Conservation (phyloP, 2,797 vertebrate genomes). For the Neostethus bicornis region DNA sequence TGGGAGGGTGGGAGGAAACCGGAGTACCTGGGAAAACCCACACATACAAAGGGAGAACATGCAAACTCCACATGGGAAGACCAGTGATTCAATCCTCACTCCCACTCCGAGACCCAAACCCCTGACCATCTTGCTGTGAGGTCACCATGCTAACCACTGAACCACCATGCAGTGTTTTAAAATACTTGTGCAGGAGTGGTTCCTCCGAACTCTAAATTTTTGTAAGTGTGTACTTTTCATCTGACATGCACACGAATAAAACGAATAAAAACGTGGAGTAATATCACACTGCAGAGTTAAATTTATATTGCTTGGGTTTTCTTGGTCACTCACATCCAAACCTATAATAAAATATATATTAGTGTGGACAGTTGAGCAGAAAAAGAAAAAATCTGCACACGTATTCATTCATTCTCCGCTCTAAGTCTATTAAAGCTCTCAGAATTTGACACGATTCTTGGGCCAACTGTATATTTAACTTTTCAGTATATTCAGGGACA, state of each 20-base stretch:
- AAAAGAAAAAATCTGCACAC: neutral
- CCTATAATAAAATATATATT: neutral
- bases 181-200: no score
- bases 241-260: neutral
- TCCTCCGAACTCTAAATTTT: no score
- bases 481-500: conserved; percentile 41
- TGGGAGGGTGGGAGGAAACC: no score
- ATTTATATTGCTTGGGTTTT: neutral
- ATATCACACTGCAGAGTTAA: neutral
- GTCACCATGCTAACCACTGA: no score
- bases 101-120: no score
- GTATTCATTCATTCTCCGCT: neutral
- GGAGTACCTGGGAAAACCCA: no score
- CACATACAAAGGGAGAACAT: no score
- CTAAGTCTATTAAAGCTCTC: neutral
- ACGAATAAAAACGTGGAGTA: neutral
- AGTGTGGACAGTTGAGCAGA: neutral
- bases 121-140: no score
- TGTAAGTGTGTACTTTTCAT: neutral
- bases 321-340: neutral
- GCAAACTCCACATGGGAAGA: no score
- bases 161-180: no score
- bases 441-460: neutral
- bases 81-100: no score
- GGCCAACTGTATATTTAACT: conserved; percentile 31